Evolutionary conservation across 2,888 invertebrate genomes (phyloP).

Genomic region (Spialia ferax): DNA sequence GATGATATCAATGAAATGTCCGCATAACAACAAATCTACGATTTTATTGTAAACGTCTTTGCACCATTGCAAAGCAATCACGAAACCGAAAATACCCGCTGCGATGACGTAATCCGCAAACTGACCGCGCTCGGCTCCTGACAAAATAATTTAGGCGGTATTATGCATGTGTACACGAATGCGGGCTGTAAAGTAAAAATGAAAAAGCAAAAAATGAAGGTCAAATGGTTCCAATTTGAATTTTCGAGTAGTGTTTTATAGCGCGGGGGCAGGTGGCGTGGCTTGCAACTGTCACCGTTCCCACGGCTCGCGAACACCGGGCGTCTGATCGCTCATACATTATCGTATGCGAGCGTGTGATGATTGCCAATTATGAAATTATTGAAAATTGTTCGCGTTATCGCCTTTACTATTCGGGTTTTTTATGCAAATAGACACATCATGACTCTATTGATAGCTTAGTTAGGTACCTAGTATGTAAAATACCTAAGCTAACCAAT

Average conservation of each 20-base stretch:
- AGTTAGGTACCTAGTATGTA: background rate
- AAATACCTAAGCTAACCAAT: background rate
- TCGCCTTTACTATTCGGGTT: conserved; percentile 1
- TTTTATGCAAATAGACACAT: conserved; percentile 3
- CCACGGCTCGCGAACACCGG: conserved; percentile 80
- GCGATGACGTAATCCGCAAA: background rate
- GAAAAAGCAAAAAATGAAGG: conserved; percentile 60
- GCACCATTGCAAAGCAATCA: background rate
- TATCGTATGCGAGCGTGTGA: conserved; percentile 65
- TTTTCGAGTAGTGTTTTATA: conserved; percentile 79
- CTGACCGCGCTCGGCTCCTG: background rate
- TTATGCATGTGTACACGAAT: background rate
- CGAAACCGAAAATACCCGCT: background rate
- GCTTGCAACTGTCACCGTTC: conserved; percentile 81
- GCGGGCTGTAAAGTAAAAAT: conserved; percentile 23
- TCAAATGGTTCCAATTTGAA: conserved; percentile 78
- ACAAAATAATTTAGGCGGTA: background rate
- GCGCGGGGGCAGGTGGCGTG: conserved; percentile 72
- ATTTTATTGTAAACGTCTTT: background rate
- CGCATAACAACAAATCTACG: background rate
- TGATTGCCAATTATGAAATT: conserved; percentile 81
- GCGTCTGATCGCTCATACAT: conserved; percentile 58
- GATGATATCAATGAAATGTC: conserved; percentile 1
- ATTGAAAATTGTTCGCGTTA: conserved; percentile 49
- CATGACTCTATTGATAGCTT: too few species aligned